A percentile compares a stretch with the other conserved stretches of the same genome.
Conservation (phyloP, 2,113 vertebrate species). For the Dasyprocta punctata region DNA sequence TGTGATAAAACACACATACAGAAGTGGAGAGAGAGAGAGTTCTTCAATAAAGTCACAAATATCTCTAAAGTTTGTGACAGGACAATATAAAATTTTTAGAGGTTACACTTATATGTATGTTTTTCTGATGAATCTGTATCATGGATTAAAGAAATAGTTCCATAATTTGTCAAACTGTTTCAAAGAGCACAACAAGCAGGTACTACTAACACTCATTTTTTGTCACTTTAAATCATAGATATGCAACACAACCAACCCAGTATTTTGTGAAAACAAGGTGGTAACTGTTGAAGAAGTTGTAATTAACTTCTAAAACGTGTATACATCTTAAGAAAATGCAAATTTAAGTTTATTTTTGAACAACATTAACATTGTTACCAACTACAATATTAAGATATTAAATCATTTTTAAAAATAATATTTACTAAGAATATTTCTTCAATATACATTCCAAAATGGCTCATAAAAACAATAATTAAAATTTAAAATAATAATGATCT, state of each 20-base stretch:
- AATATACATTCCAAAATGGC: constrained; percentile 53
- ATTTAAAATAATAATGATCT: constrained; percentile 66
- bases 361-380: constrained; percentile 2
- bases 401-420: neutral
- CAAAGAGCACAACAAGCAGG: neutral
- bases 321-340: neutral
- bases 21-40: neutral
- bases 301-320: neutral
- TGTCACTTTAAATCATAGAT: neutral
- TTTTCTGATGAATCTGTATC: neutral
- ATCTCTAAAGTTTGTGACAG: neutral
- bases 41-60: neutral
- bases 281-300: neutral
- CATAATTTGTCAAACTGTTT: neutral
- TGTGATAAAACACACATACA: neutral
- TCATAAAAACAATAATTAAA: constrained; percentile 71
- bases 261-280: neutral
- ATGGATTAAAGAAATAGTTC: neutral
- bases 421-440: constrained; percentile 31
- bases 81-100: neutral
- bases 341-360: neutral
- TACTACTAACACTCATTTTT: neutral
- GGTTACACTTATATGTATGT: neutral
- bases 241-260: neutral
- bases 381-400: neutral